phyloP scores from a whole-genome alignment of 2,888 invertebrate species.

The Argyra leucocephala region DNA sequence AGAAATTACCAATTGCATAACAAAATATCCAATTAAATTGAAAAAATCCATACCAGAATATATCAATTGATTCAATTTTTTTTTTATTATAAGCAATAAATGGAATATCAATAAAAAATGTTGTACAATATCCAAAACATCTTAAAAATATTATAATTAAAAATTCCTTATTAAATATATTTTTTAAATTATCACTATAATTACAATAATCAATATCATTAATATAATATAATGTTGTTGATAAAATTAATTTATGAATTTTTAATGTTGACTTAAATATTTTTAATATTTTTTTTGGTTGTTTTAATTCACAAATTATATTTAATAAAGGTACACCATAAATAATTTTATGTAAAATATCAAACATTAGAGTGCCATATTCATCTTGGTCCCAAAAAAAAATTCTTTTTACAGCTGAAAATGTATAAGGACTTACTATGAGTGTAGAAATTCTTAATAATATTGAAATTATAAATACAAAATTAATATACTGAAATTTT shows the following conservation, averaged over 20 bases:
- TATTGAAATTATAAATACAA: background rate
- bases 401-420: background rate
- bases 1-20: background rate
- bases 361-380: background rate
- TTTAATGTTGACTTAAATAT: background rate
- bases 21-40: background rate
- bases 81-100: background rate
- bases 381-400: background rate
- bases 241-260: background rate
- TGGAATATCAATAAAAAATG: background rate
- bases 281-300: background rate
- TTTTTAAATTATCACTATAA: background rate
- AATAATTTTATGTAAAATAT: background rate
- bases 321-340: background rate
- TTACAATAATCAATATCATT: background rate
- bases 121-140: background rate
- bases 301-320: background rate
- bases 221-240: background rate
- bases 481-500: background rate
- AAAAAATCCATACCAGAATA: background rate
- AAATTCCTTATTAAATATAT: background rate
- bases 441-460: background rate
- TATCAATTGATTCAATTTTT: background rate
- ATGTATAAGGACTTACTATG: background rate
- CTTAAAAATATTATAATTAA: background rate